A percentile compares a stretch with the other conserved stretches of the same genome.
Conservation (phyloP, 2,797 vertebrate genomes). For the Sphenodon punctatus region DNA sequence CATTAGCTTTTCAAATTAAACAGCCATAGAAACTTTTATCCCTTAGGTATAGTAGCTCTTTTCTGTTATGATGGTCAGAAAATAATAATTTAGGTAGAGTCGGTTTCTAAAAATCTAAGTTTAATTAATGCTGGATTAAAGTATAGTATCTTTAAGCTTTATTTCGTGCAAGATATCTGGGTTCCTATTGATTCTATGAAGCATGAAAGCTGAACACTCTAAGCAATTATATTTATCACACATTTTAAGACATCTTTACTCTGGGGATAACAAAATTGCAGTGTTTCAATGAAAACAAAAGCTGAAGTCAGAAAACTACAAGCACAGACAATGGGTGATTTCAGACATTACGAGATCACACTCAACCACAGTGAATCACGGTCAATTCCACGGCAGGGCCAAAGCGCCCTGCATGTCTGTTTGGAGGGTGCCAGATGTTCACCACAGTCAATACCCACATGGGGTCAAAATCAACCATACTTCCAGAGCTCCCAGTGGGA, state of each 20-base stretch:
- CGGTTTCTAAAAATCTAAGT: neutral
- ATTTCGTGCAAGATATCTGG: neutral
- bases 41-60: neutral
- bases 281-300: neutral
- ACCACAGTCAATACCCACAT: too few species aligned
- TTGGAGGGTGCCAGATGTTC: too few species aligned
- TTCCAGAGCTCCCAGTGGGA: too few species aligned
- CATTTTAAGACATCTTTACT: neutral
- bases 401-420: too few species aligned
- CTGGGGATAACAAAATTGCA: neutral
- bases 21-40: neutral
- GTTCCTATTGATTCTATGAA: accelerated
- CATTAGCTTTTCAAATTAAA: neutral
- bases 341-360: too few species aligned
- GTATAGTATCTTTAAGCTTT: neutral
- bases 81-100: neutral
- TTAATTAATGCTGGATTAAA: neutral
- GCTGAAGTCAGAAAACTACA: neutral
- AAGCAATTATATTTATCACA: neutral
- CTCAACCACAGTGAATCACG: too few species aligned
- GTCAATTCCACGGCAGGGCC: too few species aligned
- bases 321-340: too few species aligned
- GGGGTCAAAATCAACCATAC: too few species aligned
- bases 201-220: neutral
- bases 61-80: neutral